Evolutionary conservation across 2,888 invertebrate species (phyloP).

Genomic region (Lomographa bimaculata): DNA sequence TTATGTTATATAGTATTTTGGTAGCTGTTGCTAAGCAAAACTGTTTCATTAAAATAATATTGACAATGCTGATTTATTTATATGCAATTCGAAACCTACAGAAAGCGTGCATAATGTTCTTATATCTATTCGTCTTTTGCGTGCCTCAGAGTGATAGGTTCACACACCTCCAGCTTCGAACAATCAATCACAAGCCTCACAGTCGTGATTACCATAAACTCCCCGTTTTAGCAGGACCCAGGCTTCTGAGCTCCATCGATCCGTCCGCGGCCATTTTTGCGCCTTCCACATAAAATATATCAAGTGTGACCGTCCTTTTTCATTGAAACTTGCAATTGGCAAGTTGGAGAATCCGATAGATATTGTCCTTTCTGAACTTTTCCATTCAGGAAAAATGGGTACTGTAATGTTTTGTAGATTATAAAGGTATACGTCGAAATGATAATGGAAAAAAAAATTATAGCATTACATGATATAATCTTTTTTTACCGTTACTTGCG

Average conservation of each 20-base stretch:
- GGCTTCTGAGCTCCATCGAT: conserved; percentile 76
- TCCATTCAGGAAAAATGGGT: conserved; percentile 38
- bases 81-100: too few relatives aligned
- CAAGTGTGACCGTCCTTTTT: conserved; percentile 69
- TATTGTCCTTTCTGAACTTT: conserved; percentile 53
- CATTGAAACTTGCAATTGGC: conserved; percentile 75
- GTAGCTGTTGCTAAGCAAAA: too few relatives aligned
- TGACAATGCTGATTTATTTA: too few relatives aligned
- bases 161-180: conserved; percentile 53
- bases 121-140: conserved; percentile 27
- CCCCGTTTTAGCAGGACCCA: conserved; percentile 75
- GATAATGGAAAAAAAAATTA: too few relatives aligned
- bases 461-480: too few relatives aligned
- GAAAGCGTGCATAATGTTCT: conserved; percentile 7
- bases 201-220: conserved; percentile 81
- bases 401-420: conserved; percentile 26
- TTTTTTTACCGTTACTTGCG: too few relatives aligned
- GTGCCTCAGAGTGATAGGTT: conserved; percentile 26
- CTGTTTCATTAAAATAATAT: too few relatives aligned
- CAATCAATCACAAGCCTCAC: conserved; percentile 78
- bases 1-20: too few relatives aligned
- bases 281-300: conserved; percentile 62
- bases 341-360: conserved; percentile 62
- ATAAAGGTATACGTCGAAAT: background rate
- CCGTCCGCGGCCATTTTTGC: conserved; percentile 67